phyloP scores from a whole-genome alignment of 2,888 invertebrate genomes.

The Watsonalla binaria region DNA sequence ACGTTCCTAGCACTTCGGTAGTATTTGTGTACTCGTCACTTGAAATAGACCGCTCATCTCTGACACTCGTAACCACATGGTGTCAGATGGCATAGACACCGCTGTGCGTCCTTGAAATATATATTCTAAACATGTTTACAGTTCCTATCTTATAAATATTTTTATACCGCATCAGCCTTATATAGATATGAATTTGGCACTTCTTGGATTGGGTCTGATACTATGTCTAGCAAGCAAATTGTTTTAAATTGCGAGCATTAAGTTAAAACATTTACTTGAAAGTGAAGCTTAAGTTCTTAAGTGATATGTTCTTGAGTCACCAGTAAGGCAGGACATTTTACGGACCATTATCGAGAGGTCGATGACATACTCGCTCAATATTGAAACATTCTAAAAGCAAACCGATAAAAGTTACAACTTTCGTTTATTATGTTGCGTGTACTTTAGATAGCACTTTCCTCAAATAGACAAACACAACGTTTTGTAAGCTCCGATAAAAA shows the following conservation, averaged over 20 bases:
- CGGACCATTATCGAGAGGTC: slow-evolving; percentile 24
- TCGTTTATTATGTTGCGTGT: background rate
- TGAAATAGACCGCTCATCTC: slow-evolving; percentile 3
- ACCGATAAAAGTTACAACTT: slow-evolving; percentile 2
- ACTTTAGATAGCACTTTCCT: too few species aligned
- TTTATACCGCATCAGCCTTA: background rate
- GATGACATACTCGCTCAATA: slow-evolving; percentile 30
- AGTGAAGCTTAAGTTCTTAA: too few species aligned
- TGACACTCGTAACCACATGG: slow-evolving; percentile 18
- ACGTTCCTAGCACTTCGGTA: too few species aligned
- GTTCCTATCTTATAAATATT: slow-evolving; percentile 1
- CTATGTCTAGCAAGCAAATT: too few species aligned
- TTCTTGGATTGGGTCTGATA: too few species aligned
- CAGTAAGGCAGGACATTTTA: slow-evolving; percentile 10
- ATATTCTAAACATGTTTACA: slow-evolving; percentile 20
- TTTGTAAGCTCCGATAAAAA: background rate
- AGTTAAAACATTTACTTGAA: too few species aligned
- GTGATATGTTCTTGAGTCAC: slow-evolving; percentile 20
- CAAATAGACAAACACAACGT: too few species aligned
- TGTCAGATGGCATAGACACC: slow-evolving; percentile 31
- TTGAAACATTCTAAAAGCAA: slow-evolving; percentile 6
- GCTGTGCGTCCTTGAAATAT: slow-evolving; percentile 28
- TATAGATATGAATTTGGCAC: too few species aligned
- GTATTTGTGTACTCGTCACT: too few species aligned
- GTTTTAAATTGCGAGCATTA: too few species aligned